Base-by-base conservation (phyloP, 2,797 vertebrate species). In the Pangasius djambal region DNA sequence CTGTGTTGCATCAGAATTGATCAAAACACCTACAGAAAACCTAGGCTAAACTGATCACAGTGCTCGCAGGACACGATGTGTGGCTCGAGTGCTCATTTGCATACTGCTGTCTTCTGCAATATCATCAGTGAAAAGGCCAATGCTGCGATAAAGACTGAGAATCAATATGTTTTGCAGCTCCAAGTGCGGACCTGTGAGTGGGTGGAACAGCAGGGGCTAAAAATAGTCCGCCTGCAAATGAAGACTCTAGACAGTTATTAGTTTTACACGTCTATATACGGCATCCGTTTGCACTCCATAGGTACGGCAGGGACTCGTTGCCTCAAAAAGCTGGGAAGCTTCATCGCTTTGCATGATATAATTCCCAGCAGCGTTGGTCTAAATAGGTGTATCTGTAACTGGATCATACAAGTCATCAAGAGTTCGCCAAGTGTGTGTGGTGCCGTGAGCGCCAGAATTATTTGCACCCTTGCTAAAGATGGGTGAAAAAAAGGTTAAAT, bases 221-320 rank as follows among this genome's bases (percentile, higher is more conserved):
- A 89, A 89, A 89, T 86, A 86, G 85, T 10, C 44, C 1, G 63
- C 77, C 65, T 86, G 74, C 74, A 79, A 86, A 63, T 70, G 77
- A 86, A 69, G 88, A 79, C 85, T 86, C 65, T 16, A 86, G 85
- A 70, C 85, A 40, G 75, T 86, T 89, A 70, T 81, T 81, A 65
- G 88, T 10, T 89, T 82, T 82, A 61, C 77, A 82, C 77, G 15
- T 70, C 75, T 86, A 86, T 70, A 86, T 61, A 57, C 4, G 18
- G 63, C 74, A 44, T 48, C 44, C 16, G 10, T 63, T 40, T 85
- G 48, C 22, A n/a, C 82, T n/a, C 72, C 16, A 69, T 61, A 86
- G 88, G 63, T 81, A 34, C 74, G 81, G 34, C 34, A 57, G 59
- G 50, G 72, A 85, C 37, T 55, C 50, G 48, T 25, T 78, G 28